Base-by-base conservation (phyloP, 35 echinoderm and acorn worm species). In the Strongylocentrotus purpuratus region DNA sequence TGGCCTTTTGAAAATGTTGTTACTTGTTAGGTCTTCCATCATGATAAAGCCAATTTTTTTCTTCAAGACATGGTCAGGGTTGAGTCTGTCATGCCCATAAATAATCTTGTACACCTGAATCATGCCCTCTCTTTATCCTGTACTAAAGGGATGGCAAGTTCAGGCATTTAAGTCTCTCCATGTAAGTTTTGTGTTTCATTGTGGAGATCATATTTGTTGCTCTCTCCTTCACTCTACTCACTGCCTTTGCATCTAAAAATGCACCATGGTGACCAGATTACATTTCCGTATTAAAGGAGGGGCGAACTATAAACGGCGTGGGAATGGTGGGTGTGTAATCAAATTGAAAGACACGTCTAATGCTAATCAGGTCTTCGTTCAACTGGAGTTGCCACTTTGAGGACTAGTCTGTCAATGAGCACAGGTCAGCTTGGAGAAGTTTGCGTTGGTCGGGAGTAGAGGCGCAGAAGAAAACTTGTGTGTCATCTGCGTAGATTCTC, bases 401-500 rank as follows among this genome's bases (percentile, higher is more conserved):
- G 91, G 91, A 92, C 91, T 11, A 92, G 25, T 92, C 91, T 12
- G 31, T 32, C 31, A 92, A 12, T 25, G 33, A 46, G 47, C 28
- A 7, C 91, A 92, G 33, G 14, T 14, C 14, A 41, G 7, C 33
- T 52, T 92, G 91, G 20, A 92, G 0, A 41, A 32, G 20, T 46
- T 52, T 28, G 0, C 91, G 14, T 46, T 45, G 47, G 9, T 92
- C 28, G 10, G 35, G 35, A 47, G 28, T 25, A 25, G 47, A 45
- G 47, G 28, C 33, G 13, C 9, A 28, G 14, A 5, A 86, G 25
- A 86, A 86, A 0, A 45, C 91, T 25, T 92, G 11, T 12, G 94
- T 95, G 94, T 95, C 94, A 95, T 95, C 94, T 88, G 94, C 94
- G 3, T 71, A 95, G 33, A 95, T 88, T 88, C 65, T 25, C 14